Base-by-base conservation (phyloP, 2,113 vertebrate genomes). In the Gadus macrocephalus region DNA sequence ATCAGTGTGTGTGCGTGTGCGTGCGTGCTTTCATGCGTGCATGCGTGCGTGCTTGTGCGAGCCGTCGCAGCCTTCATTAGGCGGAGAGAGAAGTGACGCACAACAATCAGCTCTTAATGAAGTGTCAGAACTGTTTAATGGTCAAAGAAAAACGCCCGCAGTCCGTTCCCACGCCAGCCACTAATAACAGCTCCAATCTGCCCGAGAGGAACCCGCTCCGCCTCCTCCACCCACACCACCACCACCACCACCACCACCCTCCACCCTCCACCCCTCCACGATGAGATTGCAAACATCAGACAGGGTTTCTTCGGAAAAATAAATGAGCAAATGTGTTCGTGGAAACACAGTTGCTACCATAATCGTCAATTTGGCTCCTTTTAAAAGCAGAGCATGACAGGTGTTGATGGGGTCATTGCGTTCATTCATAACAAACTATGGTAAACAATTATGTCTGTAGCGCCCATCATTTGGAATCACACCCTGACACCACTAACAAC, bases 91-190 rank as follows among this genome's bases (percentile, higher is more conserved):
- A 80, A 81, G 60, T 80, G 82, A 72, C 59, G 69, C 58, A 74
- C 72, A 83, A 83, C 84, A 86, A 88, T 85, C 76, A 83, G 64
- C 73, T 72, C 79, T 79, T 90, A 89, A 89, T 89, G 85, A 88
- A 82, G 84, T 85, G 83, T 90, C 82, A 85, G 83, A 86, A 75
- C 66, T 74, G 74, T 88, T 89, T 86, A 86, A 79, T 67, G 66
- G 81, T 74, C 75, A 83, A 76, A 35, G 31, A 7, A 35, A 35
- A 78, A 61, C 28, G 31, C 68, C 63, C 68, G 70, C 38, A 60
- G 76, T 68, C 15, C 11, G 69, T 77, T 86, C 78, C 74, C 78
- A 80, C 71, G 71, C 70, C 73, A 83, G 74, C 78, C 71, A 71
- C 64, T 85, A 81, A 82, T 78, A 85, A 79, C 75, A 74, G 73